A percentile compares a stretch with the other conserved stretches of the same genome.
phyloP scores from a whole-genome alignment of 2,113 vertebrate genomes.

The Apistogramma diplotaenia region DNA sequence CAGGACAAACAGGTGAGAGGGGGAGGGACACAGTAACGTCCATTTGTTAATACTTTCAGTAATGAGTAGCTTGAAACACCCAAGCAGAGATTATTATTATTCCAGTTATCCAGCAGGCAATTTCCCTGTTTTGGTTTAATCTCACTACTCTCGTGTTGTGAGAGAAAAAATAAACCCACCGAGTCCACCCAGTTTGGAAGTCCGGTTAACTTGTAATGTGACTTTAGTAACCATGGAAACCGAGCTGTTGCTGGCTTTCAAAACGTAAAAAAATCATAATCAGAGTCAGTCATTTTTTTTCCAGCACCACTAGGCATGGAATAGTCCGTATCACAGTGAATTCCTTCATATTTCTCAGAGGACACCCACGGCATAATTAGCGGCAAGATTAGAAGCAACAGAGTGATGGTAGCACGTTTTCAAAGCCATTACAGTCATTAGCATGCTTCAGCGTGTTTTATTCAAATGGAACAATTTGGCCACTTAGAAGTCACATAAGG shows the following conservation, averaged over 20 bases:
- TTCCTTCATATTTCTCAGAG: background rate
- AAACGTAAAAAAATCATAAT: background rate
- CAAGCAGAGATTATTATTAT: background rate
- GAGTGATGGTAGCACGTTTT: too few species aligned
- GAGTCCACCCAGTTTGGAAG: background rate
- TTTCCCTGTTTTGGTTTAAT: background rate
- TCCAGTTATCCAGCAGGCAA: background rate
- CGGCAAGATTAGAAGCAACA: background rate
- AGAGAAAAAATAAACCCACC: background rate
- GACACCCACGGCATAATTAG: background rate
- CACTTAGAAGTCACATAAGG: too few species aligned
- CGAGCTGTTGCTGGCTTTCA: background rate
- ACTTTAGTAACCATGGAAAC: background rate
- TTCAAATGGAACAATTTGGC: too few species aligned
- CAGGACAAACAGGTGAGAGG: conserved; percentile 95
- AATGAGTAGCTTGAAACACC: background rate
- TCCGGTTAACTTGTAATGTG: background rate
- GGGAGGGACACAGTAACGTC: conserved; percentile 58
- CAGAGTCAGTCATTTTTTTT: background rate
- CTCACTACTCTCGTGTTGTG: background rate
- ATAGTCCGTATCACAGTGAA: background rate
- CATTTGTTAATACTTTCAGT: background rate
- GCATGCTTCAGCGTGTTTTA: too few species aligned
- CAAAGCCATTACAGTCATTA: too few species aligned
- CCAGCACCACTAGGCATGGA: background rate